Percentiles rank a stretch among this genome's conserved stretches.
phyloP scores from a whole-genome alignment of 2,113 vertebrate species.

The Cynoglossus semilaevis region DNA sequence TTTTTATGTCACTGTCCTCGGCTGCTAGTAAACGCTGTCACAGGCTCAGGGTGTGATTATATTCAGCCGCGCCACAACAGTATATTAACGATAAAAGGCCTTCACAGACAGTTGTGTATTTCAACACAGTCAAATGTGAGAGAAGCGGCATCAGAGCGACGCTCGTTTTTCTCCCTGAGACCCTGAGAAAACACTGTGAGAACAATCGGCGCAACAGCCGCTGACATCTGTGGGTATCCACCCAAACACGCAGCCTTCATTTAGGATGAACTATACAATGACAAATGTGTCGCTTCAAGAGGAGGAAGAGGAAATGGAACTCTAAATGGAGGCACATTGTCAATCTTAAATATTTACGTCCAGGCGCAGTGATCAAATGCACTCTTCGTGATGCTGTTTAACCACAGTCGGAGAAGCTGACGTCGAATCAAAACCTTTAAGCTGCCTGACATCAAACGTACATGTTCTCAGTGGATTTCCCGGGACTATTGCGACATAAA shows the following conservation, averaged over 20 bases:
- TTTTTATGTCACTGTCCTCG: conserved; percentile 7
- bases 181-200: conserved; percentile 31
- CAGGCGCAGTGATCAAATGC: conserved; percentile 1
- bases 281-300: conserved; percentile 3
- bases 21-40: conserved; percentile 18
- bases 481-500: not conserved
- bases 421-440: conserved; percentile 8
- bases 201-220: conserved; percentile 3
- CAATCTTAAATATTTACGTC: conserved; percentile 41
- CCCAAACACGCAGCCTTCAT: conserved; percentile 1
- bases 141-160: conserved; percentile 17
- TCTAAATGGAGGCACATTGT: not conserved
- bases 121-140: not conserved
- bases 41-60: conserved; percentile 7
- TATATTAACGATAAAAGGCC: conserved; percentile 20
- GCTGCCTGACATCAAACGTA: conserved; percentile 35
- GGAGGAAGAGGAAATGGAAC: conserved; percentile 8
- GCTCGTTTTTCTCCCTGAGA: conserved; percentile 22
- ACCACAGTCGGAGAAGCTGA: conserved; percentile 2
- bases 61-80: conserved; percentile 32
- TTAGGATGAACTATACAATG: conserved; percentile 9
- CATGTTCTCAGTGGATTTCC: not conserved
- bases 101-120: conserved; percentile 13
- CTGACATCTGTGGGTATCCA: conserved; percentile 6
- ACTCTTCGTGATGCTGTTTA: conserved; percentile 25